Conservation (phyloP, 2,113 vertebrate species). For the Pelvicachromis taeniatus region DNA sequence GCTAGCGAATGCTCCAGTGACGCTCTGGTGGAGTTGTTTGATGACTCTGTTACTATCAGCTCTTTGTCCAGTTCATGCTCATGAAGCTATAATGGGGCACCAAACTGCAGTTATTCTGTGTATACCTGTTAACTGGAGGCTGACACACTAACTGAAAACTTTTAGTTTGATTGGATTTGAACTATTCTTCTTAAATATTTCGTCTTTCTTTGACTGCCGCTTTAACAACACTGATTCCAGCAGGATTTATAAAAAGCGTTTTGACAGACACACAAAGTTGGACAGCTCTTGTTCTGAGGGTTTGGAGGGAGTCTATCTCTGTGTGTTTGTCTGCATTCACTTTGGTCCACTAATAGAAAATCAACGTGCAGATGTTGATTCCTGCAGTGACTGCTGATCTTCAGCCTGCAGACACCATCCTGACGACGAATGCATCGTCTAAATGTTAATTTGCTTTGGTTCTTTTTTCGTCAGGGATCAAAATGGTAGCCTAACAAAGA, state of each 20-base stretch:
- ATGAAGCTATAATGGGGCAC: too few relatives aligned
- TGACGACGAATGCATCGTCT: neutral
- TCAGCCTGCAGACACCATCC: fast-evolving
- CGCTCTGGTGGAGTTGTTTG: too few relatives aligned
- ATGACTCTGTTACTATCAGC: too few relatives aligned
- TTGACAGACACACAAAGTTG: neutral
- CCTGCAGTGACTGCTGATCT: neutral
- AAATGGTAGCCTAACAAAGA: neutral
- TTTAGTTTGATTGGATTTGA: neutral
- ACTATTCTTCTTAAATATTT: neutral
- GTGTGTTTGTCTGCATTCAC: neutral
- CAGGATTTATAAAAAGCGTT: neutral
- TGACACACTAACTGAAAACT: neutral
- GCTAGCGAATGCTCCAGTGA: too few relatives aligned
- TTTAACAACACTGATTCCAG: neutral
- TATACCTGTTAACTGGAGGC: neutral
- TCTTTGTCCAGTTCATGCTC: too few relatives aligned
- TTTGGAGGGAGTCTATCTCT: neutral
- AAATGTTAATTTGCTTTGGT: neutral
- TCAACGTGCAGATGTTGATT: neutral
- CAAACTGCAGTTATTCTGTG: too few relatives aligned
- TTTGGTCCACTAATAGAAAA: neutral
- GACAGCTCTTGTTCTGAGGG: neutral
- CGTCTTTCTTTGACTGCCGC: neutral
- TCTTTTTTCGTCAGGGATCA: neutral